Evolutionary conservation across 2,113 vertebrate species (phyloP), one percentile per base, ranked within the genome.

Genomic region (Sarotherodon lohbergeri): DNA sequence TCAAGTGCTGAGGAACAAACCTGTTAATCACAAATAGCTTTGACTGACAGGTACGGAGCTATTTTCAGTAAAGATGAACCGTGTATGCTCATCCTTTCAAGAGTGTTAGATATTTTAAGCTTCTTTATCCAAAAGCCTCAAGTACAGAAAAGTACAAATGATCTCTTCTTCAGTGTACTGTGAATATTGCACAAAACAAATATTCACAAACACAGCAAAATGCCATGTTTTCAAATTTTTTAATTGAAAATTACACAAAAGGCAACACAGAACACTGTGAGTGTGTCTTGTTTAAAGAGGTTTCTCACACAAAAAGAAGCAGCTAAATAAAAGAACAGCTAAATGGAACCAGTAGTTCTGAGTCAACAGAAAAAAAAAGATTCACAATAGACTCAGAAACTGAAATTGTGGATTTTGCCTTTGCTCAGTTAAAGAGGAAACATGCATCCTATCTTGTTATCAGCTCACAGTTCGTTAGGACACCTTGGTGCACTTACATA

Each of bases 251-350:
- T 73, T 16, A 1, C 36, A 46, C 22, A 43, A 71, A 46, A 46
- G 66, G 43, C n/a, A 73, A 24, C 16, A 43, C 39, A 27, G 39
- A 41, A 73, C 12, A 73, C 0, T 27, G 39, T 43, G 22, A 17
- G 68, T 46, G 22, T 46, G 3, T 46, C 5, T 16, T 16, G 3
- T 73, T 41, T 1, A 73, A 73, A 27, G 68, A 46, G 39, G 14
- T 4, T 27, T 14, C 13, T 12, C n/a, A 4, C 22, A 46, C 39
- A 73, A 46, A 3, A 73, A 0, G 4, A 73, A 46, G 22, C n/a
- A 24, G 66, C n/a, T 43, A 43, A 71, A 43, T 71, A 71, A 24
- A 43, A 1, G 0, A 0, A 68, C 11, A 24, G 12, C 39, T 43
- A 3, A 71, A 71, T 43, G n/a, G 5, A 48, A 29, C 14, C 41